These are phyloP conservation scores for Brachionus paranguensis DNA, from an alignment of 1,140 invertebrate species.

Conservation along the genomic window DNA sequence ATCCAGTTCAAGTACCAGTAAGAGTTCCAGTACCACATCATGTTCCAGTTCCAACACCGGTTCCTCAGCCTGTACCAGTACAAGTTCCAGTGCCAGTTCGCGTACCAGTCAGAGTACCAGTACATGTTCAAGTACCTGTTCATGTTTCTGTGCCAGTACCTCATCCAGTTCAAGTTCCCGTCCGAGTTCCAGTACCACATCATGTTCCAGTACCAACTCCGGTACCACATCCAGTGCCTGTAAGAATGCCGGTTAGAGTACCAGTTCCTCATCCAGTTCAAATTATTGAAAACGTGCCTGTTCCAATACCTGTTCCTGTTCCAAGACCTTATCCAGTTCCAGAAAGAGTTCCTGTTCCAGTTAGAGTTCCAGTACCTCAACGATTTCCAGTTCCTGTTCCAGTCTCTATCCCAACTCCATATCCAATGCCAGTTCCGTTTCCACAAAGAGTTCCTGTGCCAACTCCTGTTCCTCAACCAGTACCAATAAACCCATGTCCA, in stretches of 20 bases:
- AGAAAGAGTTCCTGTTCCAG: neutral
- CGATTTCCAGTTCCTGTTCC: neutral
- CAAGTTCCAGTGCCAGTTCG: neutral
- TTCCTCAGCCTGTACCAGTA: neutral
- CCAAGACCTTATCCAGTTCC: neutral
- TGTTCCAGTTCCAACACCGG: neutral
- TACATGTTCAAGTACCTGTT: neutral
- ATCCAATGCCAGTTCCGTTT: neutral
- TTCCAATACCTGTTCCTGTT: neutral
- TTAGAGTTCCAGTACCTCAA: neutral
- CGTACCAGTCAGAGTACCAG: neutral
- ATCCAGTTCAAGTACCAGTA: neutral
- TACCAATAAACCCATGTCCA: neutral
- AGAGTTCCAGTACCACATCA: neutral
- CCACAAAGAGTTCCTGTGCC: neutral
- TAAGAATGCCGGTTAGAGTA: neutral
- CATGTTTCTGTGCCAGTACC: neutral
- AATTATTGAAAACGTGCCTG: neutral
- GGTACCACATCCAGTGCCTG: neutral
- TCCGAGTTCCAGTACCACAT: neutral
- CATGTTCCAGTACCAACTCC: neutral
- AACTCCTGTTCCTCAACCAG: neutral
- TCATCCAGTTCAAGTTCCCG: neutral
- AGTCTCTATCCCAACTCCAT: neutral
- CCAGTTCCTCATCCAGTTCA: slow-evolving; percentile 5